Conservation (phyloP, 2,888 invertebrate species). For the Campoplex nolae region DNA sequence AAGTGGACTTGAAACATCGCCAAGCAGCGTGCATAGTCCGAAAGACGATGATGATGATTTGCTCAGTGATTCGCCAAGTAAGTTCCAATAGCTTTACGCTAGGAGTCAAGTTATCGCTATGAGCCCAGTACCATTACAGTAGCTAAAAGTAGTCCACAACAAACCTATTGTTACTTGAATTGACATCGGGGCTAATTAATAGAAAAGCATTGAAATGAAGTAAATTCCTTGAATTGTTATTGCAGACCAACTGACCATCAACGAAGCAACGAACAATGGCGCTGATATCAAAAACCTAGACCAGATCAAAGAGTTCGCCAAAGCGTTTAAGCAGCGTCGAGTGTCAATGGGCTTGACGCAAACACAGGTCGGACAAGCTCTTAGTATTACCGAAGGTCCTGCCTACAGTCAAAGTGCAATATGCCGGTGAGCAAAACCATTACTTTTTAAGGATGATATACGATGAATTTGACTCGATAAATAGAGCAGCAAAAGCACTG, state of each 20-base stretch:
- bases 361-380: constrained; percentile 98
- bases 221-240: constrained; percentile 64
- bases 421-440: constrained; percentile 92
- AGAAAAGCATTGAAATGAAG: not conserved
- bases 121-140: not conserved
- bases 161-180: not conserved
- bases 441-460: constrained; percentile 48
- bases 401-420: constrained; percentile 99
- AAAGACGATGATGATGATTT: constrained; percentile 87
- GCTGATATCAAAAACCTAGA: constrained; percentile 98
- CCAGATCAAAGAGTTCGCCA: constrained; percentile 99
- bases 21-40: constrained; percentile 84
- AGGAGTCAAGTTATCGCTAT: not conserved
- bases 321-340: constrained; percentile 97
- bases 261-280: constrained; percentile 96
- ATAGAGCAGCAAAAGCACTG: constrained; percentile 60
- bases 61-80: constrained; percentile 94
- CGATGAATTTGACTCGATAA: constrained; percentile 39
- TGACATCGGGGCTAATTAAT: too few species aligned
- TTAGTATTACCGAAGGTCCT: constrained; percentile 98
- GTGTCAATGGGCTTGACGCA: constrained; percentile 97
- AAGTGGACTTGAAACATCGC: constrained; percentile 81
- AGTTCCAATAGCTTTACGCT: constrained; percentile 83
- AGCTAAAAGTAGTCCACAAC: not conserved
- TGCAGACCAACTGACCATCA: constrained; percentile 96